These are phyloP conservation scores for Florisuga fusca DNA, from an alignment of 2,797 vertebrate species.

Conservation along the genomic window DNA sequence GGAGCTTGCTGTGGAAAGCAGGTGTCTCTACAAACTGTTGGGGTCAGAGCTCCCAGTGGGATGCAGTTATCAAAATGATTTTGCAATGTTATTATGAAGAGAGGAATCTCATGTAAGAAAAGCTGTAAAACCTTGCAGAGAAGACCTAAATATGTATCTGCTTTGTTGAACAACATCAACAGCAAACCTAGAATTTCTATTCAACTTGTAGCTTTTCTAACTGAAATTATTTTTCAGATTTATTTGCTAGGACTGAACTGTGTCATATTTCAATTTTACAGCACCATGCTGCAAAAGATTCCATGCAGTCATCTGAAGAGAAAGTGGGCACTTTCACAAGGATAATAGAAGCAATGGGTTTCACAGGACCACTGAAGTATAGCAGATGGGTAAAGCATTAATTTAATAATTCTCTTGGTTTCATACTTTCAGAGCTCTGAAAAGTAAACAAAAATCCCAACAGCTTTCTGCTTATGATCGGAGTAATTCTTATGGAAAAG, in stretches of 20 bases:
- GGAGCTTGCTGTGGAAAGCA: not conserved
- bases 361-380: slow-evolving; percentile 95
- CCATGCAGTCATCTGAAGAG: slow-evolving; percentile 85
- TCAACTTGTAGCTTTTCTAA: not conserved
- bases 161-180: not conserved
- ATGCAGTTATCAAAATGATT: not conserved
- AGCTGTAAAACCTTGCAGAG: not conserved
- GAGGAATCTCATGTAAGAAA: not conserved
- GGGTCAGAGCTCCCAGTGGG: not conserved
- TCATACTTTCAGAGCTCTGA: not conserved
- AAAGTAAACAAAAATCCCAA: not conserved
- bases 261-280: slow-evolving; percentile 45
- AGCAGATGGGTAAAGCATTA: slow-evolving; percentile 93
- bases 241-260: not conserved
- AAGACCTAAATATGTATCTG: not conserved
- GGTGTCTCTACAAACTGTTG: not conserved
- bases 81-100: not conserved
- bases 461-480: not conserved
- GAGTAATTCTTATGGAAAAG: not conserved
- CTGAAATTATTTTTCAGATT: not conserved
- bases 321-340: slow-evolving; percentile 92
- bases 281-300: slow-evolving; percentile 83
- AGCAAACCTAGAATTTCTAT: not conserved
- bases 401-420: not conserved
- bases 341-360: slow-evolving; percentile 96